Conservation (phyloP, 1,140 invertebrate genomes). For the Pollicipes pollicipes region DNA sequence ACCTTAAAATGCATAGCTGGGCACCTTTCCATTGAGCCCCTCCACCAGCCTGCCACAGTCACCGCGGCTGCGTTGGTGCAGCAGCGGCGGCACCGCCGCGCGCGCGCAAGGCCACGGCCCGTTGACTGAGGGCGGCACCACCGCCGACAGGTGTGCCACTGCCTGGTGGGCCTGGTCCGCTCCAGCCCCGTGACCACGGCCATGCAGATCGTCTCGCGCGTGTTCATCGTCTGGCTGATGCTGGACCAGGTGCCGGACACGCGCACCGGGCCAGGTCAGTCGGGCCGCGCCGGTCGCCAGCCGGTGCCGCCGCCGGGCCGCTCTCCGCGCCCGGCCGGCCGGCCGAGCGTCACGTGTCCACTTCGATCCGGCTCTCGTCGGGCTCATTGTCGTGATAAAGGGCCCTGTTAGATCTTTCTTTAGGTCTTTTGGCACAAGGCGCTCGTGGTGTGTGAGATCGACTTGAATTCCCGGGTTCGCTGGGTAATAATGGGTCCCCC, state of each 20-base stretch:
- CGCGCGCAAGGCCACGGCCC: no score
- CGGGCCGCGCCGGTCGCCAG: not conserved
- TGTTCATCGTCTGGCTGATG: slow-evolving; percentile 69
- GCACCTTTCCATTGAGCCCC: not conserved
- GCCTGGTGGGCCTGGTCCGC: slow-evolving; percentile 54
- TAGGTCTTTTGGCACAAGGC: no score
- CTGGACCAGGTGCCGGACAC: slow-evolving; percentile 47
- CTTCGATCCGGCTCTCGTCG: no score
- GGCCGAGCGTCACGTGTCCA: not conserved
- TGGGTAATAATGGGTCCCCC: no score
- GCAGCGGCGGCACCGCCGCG: no score
- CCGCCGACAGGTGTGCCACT: slow-evolving; percentile 52
- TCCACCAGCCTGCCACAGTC: no score
- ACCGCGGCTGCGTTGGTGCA: no score
- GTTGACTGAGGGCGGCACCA: not conserved
- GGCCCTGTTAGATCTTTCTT: no score
- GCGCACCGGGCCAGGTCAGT: slow-evolving; percentile 35
- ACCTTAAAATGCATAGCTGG: not conserved
- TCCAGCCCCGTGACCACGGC: slow-evolving; percentile 62
- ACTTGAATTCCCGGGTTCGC: no score
- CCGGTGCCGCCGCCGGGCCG: not conserved
- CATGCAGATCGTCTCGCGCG: slow-evolving; percentile 75
- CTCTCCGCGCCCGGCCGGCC: not conserved
- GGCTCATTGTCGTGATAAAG: no score
- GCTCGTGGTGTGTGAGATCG: no score